Conservation (phyloP, 2,113 vertebrate genomes). For the Hippocampus comes region DNA sequence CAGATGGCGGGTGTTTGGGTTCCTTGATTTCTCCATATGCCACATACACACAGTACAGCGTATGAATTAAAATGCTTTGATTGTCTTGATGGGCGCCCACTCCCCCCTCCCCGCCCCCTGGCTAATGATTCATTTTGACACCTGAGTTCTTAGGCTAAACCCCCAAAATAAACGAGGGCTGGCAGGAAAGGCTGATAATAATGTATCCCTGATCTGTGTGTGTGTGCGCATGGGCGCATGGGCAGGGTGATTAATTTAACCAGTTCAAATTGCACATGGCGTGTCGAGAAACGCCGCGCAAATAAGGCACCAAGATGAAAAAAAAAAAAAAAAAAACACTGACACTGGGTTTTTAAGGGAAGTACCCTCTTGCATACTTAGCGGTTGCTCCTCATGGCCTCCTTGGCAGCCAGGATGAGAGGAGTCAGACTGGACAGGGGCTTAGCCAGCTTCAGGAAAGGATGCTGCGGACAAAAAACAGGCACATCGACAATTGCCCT, state of each 20-base stretch:
- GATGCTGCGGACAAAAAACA: conserved; percentile 52
- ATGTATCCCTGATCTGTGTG: no score
- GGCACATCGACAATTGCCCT: neutral
- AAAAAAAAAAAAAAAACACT: neutral
- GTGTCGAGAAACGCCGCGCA: neutral
- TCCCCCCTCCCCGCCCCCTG: no score
- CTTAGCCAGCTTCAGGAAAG: conserved; percentile 74
- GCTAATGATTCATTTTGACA: no score
- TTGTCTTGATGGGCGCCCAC: no score
- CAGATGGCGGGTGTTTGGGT: no score
- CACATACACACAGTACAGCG: no score
- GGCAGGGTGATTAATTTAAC: neutral
- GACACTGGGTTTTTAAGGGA: neutral
- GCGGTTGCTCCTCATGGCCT: conserved; percentile 74
- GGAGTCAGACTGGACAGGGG: conserved; percentile 76
- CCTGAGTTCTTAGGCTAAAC: no score
- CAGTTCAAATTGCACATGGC: neutral
- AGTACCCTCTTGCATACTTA: conserved; percentile 18
- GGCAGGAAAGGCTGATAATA: no score
- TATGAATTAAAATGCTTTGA: no score
- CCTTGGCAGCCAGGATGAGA: conserved; percentile 75
- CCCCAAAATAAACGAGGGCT: no score
- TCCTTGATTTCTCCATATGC: no score
- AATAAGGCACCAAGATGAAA: neutral
- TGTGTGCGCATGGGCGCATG: no score